Evolutionary conservation across 1,140 invertebrate species (phyloP), one percentile per base, ranked within the genome.

Genomic region (Eurosta solidaginis): DNA sequence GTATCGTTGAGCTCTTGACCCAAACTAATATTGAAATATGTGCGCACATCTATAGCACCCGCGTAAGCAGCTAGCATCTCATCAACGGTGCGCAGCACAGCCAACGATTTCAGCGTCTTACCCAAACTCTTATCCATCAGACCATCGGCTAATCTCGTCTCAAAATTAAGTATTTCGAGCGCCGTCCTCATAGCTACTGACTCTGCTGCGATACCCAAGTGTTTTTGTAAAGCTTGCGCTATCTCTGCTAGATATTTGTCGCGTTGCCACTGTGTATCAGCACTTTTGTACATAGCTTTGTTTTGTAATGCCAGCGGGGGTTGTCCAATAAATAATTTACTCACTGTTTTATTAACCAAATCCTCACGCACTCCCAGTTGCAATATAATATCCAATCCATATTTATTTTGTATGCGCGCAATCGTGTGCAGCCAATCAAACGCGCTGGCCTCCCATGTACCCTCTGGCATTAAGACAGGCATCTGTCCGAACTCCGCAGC

Each of bases 341-440:
- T 78, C 20, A 42, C 3, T 0, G 40, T 49, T 4, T 73, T 80
- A 17, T 75, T 79, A 1, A 68, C 77, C 22, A 78, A 78, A 79
- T 82, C 79, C 0, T 77, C 49, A 2, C 68, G 42, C 29, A 83
- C 6, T 40, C 81, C 79, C 0, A 86, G 59, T 0, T 79, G 78
- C 49, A 86, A 29, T 3, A 86, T 10, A 9, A 86, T 83, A 17
- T 86, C 80, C 3, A 86, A 27, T 22, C 85, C 85, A 20, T 84
- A 86, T 25, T 77, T 81, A 0, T 79, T 63, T 40, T 82, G 86
- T 22, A 86, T 86, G 1, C 50, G 59, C 3, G 81, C 85, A 50
- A 86, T 82, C 1, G 81, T 82, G 9, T 76, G 36, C 9, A 83
- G 29, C 83, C 83, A 86, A 79, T 86, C 78, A 3, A 86, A 86